phyloP scores from a whole-genome alignment of 2,888 invertebrate species.

The Patella caerulea region DNA sequence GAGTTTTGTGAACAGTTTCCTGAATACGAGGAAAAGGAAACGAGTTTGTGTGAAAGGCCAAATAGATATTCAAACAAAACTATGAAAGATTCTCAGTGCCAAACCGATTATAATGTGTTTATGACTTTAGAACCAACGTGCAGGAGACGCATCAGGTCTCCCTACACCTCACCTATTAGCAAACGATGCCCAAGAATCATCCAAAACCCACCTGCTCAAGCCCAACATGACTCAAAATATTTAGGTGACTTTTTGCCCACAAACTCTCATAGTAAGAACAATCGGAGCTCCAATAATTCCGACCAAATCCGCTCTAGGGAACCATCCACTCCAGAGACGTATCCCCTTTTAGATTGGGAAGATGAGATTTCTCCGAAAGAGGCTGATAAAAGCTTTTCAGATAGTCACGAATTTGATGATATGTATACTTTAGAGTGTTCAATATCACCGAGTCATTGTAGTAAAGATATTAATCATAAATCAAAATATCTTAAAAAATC shows the following conservation, averaged over 20 bases:
- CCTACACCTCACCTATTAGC: background rate
- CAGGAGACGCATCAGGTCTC: background rate
- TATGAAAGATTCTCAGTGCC: slow-evolving; percentile 8
- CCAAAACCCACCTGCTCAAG: background rate
- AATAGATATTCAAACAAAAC: background rate
- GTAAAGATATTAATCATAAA: background rate
- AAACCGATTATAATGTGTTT: slow-evolving; percentile 1
- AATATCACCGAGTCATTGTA: background rate
- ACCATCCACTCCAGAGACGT: background rate
- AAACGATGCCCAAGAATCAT: slow-evolving; percentile 2
- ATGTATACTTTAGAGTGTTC: slow-evolving; percentile 1
- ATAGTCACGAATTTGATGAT: background rate
- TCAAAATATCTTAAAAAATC: background rate
- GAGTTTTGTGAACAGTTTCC: slow-evolving; percentile 15
- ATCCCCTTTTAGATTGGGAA: background rate
- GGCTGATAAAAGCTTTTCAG: background rate
- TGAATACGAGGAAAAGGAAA: background rate
- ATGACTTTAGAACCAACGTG: slow-evolving; percentile 6
- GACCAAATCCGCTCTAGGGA: background rate
- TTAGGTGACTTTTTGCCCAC: background rate
- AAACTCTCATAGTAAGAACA: background rate
- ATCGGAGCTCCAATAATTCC: background rate
- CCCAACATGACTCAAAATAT: background rate
- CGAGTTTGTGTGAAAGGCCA: background rate
- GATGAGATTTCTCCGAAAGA: background rate